Percentiles rank a stretch among this genome's conserved stretches.
Evolutionary conservation across 2,113 vertebrate genomes (phyloP).

Genomic region (Cyprinodon tularosa): DNA sequence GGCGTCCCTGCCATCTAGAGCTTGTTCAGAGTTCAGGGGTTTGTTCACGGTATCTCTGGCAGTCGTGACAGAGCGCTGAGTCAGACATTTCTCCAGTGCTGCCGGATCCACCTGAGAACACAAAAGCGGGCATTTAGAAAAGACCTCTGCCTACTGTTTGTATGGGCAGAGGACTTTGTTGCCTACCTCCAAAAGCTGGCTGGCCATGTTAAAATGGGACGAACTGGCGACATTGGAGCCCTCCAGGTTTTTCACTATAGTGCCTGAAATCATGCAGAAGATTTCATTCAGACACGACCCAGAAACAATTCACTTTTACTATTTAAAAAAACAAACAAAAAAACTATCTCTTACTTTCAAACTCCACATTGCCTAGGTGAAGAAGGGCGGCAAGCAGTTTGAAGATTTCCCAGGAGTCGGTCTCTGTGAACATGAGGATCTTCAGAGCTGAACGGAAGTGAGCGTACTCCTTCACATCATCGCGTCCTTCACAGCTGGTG

Average conservation of each 20-base stretch:
- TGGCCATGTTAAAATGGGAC: slow-evolving; percentile 78
- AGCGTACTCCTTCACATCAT: slow-evolving; percentile 87
- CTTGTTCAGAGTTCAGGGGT: slow-evolving; percentile 84
- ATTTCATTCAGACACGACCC: background rate
- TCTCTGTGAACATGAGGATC: slow-evolving; percentile 92
- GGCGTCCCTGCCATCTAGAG: slow-evolving; percentile 88
- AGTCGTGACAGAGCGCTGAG: slow-evolving; percentile 86
- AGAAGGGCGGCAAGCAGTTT: slow-evolving; percentile 92
- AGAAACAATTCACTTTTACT: background rate
- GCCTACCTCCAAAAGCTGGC: slow-evolving; percentile 88
- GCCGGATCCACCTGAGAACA: slow-evolving; percentile 82
- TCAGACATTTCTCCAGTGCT: slow-evolving; percentile 84
- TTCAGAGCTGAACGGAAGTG: slow-evolving; percentile 93
- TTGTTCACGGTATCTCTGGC: slow-evolving; percentile 87
- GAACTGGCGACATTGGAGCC: slow-evolving; percentile 83
- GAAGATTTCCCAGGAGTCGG: slow-evolving; percentile 89
- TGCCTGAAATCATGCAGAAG: slow-evolving; percentile 75
- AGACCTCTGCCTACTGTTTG: background rate
- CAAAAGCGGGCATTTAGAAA: slow-evolving; percentile 1
- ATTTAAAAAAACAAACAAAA: background rate
- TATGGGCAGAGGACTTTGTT: background rate
- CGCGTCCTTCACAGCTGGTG: slow-evolving; percentile 85
- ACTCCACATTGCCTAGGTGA: slow-evolving; percentile 91
- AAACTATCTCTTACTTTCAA: slow-evolving; percentile 74
- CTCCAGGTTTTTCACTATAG: slow-evolving; percentile 87